Base-by-base conservation (phyloP, 2,888 invertebrate species). In the Hyppa rectilinea region DNA sequence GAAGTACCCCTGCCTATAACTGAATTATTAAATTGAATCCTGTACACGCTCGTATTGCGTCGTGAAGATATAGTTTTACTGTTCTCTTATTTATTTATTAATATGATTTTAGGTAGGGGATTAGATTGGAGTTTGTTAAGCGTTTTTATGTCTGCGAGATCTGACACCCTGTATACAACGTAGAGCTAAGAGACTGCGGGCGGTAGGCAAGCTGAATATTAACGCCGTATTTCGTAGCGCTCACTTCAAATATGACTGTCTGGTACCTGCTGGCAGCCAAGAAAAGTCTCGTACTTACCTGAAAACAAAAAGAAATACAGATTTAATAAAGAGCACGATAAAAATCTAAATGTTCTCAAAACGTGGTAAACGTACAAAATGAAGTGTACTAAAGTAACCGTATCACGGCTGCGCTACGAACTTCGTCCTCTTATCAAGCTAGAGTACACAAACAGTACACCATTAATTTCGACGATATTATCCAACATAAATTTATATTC, bases 11-110 rank as follows among this genome's bases (percentile, higher is more conserved):
- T 78, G 85, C 87, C 85, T 88, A 86, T 87, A 85, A 83, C 85
- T 94, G 92, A 93, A 94, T 94, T 92, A 93, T 94, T 94, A 91
- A 94, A 91, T 89, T 87, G 87, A 85, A 84, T 85, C 82, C 78
- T 82, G 83, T 75, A 65, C 43, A 77, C 50, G 61, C 56, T 66
- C 71, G 72, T 80, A 81, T 82, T 61, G 84, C 70, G 64, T 66
- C 75, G 74, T 76, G 71, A 73, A 80, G 73, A 80, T 83, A 80
- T 84, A 85, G 82, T 82, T 76, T 72, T 71, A 68, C 58, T 75
- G 72, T 58, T 50, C 7, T 40, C 38, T 84, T 78, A 77, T 77
- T 82, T 75, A 79, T 83, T 71, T 64, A 79, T 63, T 74, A 60
- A 58, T 64, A 56, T 45, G 68, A 65, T 71, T 68, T 77, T 71